Percentiles rank a stretch among this genome's conserved stretches.
These are phyloP conservation scores for Lordiphosa mommai DNA, from an alignment of 1,140 invertebrate genomes.

Conservation along the genomic window DNA sequence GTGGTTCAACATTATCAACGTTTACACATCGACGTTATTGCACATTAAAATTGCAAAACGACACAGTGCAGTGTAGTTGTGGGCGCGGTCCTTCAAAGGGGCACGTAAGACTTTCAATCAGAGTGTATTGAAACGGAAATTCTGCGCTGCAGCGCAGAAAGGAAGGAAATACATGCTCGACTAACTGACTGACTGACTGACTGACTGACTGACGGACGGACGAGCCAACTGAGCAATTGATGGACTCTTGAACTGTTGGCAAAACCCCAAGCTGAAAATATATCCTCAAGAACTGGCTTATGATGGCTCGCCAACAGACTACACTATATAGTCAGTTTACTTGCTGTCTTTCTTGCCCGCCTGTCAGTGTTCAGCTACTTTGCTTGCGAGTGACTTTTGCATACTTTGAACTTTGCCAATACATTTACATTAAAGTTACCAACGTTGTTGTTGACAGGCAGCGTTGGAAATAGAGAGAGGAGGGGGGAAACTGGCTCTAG, in stretches of 20 bases:
- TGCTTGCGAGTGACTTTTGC: slow-evolving; percentile 47
- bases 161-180: slow-evolving; percentile 69
- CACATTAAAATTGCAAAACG: slow-evolving; percentile 69
- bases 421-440: slow-evolving; percentile 37
- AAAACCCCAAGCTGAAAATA: too few relatives aligned
- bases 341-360: background rate
- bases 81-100: slow-evolving; percentile 33
- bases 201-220: slow-evolving; percentile 4
- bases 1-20: slow-evolving; percentile 48
- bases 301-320: background rate
- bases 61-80: slow-evolving; percentile 7
- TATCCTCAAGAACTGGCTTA: slow-evolving; percentile 5
- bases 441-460: background rate
- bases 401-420: slow-evolving; percentile 70
- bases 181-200: slow-evolving; percentile 31
- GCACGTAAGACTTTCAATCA: slow-evolving; percentile 74
- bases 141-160: slow-evolving; percentile 73
- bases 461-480: background rate
- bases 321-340: slow-evolving; percentile 7
- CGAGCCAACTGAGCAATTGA: background rate
- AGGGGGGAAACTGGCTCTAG: background rate
- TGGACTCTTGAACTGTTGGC: too few relatives aligned
- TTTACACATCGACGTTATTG: slow-evolving; percentile 63
- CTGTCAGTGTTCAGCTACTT: slow-evolving; percentile 16
- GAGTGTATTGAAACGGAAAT: slow-evolving; percentile 71